Conservation (phyloP, 2,797 vertebrate genomes). For the Petrocephalus schoutedeni region DNA sequence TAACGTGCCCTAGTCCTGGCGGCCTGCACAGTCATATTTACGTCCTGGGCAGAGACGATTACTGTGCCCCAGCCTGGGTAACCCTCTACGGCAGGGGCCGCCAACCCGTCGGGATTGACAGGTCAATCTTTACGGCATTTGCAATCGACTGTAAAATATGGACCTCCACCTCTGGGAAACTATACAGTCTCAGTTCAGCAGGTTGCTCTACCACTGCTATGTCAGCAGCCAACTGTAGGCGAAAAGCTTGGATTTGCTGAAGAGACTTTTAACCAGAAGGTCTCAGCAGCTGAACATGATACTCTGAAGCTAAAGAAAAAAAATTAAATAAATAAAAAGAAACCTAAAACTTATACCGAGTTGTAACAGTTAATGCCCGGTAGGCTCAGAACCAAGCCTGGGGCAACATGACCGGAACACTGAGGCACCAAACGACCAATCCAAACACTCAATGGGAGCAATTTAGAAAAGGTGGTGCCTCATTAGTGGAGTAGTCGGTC, state of each 20-base stretch:
- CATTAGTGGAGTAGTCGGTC: not conserved
- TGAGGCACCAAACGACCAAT: not conserved
- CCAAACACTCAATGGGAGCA: not conserved
- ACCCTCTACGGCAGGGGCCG: not conserved
- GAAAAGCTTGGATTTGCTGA: not conserved
- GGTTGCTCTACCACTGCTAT: not conserved
- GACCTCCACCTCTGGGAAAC: not conserved
- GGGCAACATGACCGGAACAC: not conserved
- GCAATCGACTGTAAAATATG: not conserved
- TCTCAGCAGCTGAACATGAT: not conserved
- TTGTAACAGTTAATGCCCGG: not conserved
- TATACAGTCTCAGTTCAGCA: not conserved
- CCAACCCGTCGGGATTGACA: not conserved
- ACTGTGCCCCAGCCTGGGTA: not conserved
- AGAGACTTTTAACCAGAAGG: not conserved
- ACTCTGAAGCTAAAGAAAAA: not conserved
- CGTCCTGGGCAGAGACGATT: not conserved
- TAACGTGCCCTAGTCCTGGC: not conserved
- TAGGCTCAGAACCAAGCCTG: not conserved
- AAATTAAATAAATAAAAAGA: too few species aligned
- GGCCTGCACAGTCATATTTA: not conserved
- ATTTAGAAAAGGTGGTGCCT: not conserved
- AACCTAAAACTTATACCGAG: not conserved
- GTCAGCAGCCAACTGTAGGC: not conserved
- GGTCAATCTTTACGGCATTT: not conserved